Percentiles rank a stretch among this genome's conserved stretches.
Conservation (phyloP, 2,888 invertebrate genomes). For the Dicycla oo region DNA sequence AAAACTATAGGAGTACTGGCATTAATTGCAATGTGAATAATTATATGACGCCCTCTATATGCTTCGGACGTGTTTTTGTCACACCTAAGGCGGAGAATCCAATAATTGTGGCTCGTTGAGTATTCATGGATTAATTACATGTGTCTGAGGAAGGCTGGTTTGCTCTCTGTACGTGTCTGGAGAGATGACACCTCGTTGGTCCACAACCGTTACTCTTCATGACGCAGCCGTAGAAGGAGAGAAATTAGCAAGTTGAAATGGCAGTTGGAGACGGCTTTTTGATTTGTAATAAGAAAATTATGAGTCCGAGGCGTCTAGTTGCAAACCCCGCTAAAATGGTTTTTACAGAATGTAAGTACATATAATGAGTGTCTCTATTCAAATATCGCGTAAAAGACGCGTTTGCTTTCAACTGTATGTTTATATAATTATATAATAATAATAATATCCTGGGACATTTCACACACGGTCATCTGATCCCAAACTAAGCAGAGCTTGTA, state of each 20-base stretch:
- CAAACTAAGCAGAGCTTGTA: too few relatives aligned
- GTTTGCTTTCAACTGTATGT: too few relatives aligned
- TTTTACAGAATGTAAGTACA: too few relatives aligned
- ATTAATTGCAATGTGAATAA: constrained; percentile 78
- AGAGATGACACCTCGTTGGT: constrained; percentile 21
- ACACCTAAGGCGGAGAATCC: constrained; percentile 62
- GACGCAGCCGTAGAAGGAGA: constrained; percentile 36
- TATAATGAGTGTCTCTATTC: too few relatives aligned
- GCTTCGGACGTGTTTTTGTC: constrained; percentile 44
- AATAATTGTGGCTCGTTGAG: constrained; percentile 63
- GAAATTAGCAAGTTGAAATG: constrained; percentile 48
- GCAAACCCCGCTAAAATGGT: too few relatives aligned
- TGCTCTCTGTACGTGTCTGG: constrained; percentile 9
- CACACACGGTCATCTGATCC: too few relatives aligned
- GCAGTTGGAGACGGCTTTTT: constrained; percentile 15
- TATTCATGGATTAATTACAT: constrained; percentile 61
- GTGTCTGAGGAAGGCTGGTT: constrained; percentile 33
- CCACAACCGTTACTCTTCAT: constrained; percentile 25
- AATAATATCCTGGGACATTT: too few relatives aligned
- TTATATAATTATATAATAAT: too few relatives aligned
- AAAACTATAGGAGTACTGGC: constrained; percentile 72
- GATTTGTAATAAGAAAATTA: constrained; percentile 25
- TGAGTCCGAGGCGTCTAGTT: too few relatives aligned
- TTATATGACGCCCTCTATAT: constrained; percentile 69
- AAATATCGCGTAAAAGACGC: too few relatives aligned